Evolutionary conservation across 1,140 invertebrate genomes (phyloP), one percentile per base, ranked within the genome.

Genomic region (Plutomurus gul): DNA sequence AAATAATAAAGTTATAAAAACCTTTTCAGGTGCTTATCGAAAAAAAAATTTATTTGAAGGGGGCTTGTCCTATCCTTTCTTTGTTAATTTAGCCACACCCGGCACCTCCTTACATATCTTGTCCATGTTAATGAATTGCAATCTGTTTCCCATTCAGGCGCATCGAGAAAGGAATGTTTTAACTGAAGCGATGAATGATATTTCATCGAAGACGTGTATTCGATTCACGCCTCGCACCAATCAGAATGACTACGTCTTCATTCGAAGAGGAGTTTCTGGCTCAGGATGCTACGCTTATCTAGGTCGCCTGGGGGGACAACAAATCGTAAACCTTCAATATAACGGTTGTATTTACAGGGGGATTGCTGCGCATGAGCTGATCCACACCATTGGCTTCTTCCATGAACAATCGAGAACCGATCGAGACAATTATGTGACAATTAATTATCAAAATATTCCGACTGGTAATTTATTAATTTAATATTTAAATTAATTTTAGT

Each of bases 281-380:
- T 91, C 90, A 1, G 94, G 94, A 8, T 96, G 94, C 85, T 95
- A 93, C 92, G 93, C 92, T 0, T 92, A 90, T 51, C 92, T 95
- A 0, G 93, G 93, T 6, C 87, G 90, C 2, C 87, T 91, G 13
- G 91, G 91, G 18, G 86, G 87, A 13, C 92, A 94, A 85, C 90
- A 92, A 80, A 84, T 87, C 76, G n/a, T 82, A 20, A 56, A 76
- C 46, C 25, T 51, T n/a, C 33, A 75, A 75, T n/a, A 6, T 7
- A 11, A 22, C 4, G 43, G 27, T 65, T 91, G 90, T 82, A 86
- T 91, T 0, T 39, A 87, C 18, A 87, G 89, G 18, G 91, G 91
- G 4, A 89, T 90, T 4, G 87, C 91, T 16, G 85, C 91, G 65
- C 91, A 92, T 82, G 91, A 92, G 85, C 84, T 92, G 4, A 87